Base-by-base conservation (phyloP, 1,140 invertebrate genomes). In the Spodoptera frugiperda region DNA sequence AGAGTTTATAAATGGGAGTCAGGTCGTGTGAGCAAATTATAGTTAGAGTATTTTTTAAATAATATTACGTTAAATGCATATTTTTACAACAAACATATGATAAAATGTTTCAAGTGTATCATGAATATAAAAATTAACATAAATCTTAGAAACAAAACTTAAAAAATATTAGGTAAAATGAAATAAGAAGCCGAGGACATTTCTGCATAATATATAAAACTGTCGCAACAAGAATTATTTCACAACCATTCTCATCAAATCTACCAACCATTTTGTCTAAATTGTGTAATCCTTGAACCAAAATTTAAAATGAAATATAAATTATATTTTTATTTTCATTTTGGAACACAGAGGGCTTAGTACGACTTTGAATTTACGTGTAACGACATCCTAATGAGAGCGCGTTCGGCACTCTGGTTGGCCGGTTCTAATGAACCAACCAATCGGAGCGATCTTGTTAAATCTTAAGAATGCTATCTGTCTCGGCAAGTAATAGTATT, bases 161-260 rank as follows among this genome's bases (percentile, higher is more conserved):
- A 6, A 39, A 39, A 39, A 39, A 9, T 9, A 39, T 39, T 39
- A 39, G 33, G 33, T 53, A 48, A 25, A 70, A 53, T 21, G 2
- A 53, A 53, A 44, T 21, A 65, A 57, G 9, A 14, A 65, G 19
- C 17, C 21, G 53, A 73, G 21, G 21, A 63, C 39, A 25, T 44
- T 48, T 48, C 25, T 63, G 51, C 48, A 59, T 49, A 33, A 70
- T 49, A 39, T 70, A 79, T 77, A 79, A 77, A 82, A 85, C 73
- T 79, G 79, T 78, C 53, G 80, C 78, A 86, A 86, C 84, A 86
- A 86, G 81, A 82, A 82, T 82, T 76, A 84, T 81, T 87, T 92
- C 90, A 92, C 90, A 92, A 92, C 90, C 90, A 84, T 89, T 87
- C 87, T 80, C 88, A 86, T 84, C 87, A 86, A 82, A 57, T 73